Evolutionary conservation across 2,113 vertebrate species (phyloP), one percentile per base, ranked within the genome.

Genomic region (Oplegnathus fasciatus): DNA sequence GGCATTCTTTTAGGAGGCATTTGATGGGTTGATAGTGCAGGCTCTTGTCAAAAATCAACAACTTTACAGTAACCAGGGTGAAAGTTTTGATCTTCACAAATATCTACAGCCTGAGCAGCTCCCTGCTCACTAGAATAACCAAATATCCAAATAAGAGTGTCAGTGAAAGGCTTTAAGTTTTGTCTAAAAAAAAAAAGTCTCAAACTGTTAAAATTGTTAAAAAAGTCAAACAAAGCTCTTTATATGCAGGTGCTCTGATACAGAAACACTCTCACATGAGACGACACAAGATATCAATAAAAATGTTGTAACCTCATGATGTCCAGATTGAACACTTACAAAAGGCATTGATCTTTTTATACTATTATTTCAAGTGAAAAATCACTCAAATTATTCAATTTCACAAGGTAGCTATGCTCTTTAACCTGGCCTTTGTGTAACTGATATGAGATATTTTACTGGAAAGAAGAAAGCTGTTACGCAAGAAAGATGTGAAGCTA

Each of bases 301-400:
- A 82, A 13, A 14, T 24, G 0, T 72, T 14, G 20, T 20, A 62
- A 30, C 28, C 40, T 11, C 2, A 4, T 24, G 13, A 46, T 28
- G 60, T 82, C 32, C 85, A 55, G 34, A 46, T 44, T 73, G 22
- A 83, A 28, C 18, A 2, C 1, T 32, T 5, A 58, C 13, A 70
- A 72, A 9, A 61, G 24, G 28, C 14, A 24, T 34, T 4, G 26
- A 62, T 60, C 20, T 85, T 75, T 78, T 37, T 17, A 70, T 48
- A 2, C 28, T 61, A 10, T 66, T 44, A 52, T 82, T 73, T 54
- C 9, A 73, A 57, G 66, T 86, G 50, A 76, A 30, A 62, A 57
- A 64, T 40, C 11, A n/a, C 26, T 34, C n/a, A 52, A 54, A 75
- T 85, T 32, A 80, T 75, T 58, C 13, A 57, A 28, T 78, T 78